These are phyloP conservation scores for Lasiurus borealis DNA, from an alignment of 2,113 vertebrate species.

Conservation along the genomic window DNA sequence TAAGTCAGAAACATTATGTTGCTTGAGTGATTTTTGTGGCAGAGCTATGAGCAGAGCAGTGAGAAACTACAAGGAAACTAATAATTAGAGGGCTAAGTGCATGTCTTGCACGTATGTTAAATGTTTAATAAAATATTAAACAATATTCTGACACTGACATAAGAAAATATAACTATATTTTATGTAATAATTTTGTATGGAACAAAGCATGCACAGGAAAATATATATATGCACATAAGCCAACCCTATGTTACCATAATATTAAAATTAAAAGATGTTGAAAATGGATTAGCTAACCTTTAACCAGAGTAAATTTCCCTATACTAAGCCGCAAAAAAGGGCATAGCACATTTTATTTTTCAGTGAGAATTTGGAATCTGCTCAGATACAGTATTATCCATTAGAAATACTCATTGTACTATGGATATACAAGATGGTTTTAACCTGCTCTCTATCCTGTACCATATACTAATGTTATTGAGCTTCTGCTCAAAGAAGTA, in stretches of 20 bases:
- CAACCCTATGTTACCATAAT: background rate
- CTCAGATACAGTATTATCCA: constrained; percentile 38
- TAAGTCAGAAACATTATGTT: constrained; percentile 79
- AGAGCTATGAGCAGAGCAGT: constrained; percentile 64
- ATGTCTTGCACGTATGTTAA: constrained; percentile 57
- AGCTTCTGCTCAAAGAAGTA: constrained; percentile 7
- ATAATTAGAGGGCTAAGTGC: constrained; percentile 56
- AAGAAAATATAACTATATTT: constrained; percentile 17
- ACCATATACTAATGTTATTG: background rate
- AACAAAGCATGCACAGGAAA: constrained; percentile 21
- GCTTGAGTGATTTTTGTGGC: constrained; percentile 70
- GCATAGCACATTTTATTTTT: background rate
- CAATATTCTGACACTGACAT: constrained; percentile 50
- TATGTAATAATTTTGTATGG: constrained; percentile 47
- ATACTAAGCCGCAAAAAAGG: constrained; percentile 21
- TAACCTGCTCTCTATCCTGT: background rate
- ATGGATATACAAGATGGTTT: constrained; percentile 25
- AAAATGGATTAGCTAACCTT: constrained; percentile 46
- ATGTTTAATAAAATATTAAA: constrained; percentile 69
- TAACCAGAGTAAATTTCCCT: background rate
- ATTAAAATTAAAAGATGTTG: constrained; percentile 42
- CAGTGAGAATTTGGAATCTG: constrained; percentile 16
- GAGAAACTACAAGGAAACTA: constrained; percentile 60
- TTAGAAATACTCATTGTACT: constrained; percentile 9
- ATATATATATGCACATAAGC: constrained; percentile 61